Evolutionary conservation across 2,113 vertebrate species (phyloP), one percentile per base, ranked within the genome.

Genomic region (Cricetomys ansorgei): DNA sequence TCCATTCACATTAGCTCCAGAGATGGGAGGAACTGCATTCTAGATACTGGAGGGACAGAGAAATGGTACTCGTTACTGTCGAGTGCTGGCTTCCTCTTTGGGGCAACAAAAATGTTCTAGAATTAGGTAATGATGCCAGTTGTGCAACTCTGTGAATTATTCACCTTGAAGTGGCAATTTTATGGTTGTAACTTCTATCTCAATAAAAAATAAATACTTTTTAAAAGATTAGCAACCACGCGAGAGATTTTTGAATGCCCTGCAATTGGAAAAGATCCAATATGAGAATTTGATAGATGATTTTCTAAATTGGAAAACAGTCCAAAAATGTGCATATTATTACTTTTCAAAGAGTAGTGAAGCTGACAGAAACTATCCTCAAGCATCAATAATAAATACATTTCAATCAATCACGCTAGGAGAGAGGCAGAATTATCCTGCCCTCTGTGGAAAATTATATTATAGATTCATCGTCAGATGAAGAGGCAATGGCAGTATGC

Each of bases 141-240:
- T 84, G 34, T 6, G 83, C 37, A 95, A 31, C 21, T 73, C 43
- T 50, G 34, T 72, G 45, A 65, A 69, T n/a, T 67, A 88, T 3
- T 87, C 2, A 87, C 59, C 83, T 90, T 45, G 43, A 92, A 93
- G 40, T 69, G 34, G 57, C 75, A 72, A 80, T 85, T 94, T 75
- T 43, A 88, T 80, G 70, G 27, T 55, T 45, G 17, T 53, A 50
- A 76, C 80, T 92, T 88, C 55, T 53, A 84, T 88, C 89, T 70
- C 75, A 92, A 88, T 87, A 89, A 90, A 92, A 92, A 90, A 77
- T 59, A 77, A 94, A 65, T 95, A 93, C 81, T 95, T 91, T 94
- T 84, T 40, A 90, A 91, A 50, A 69, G 48, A 91, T 90, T 64
- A 92, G 77, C 57, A 92, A 79, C 43, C 64, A 9, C 79, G 77